Percentiles rank a stretch among this genome's conserved stretches.
Evolutionary conservation across 2,797 vertebrate species (phyloP).

Genomic region (Decapterus maruadsi): DNA sequence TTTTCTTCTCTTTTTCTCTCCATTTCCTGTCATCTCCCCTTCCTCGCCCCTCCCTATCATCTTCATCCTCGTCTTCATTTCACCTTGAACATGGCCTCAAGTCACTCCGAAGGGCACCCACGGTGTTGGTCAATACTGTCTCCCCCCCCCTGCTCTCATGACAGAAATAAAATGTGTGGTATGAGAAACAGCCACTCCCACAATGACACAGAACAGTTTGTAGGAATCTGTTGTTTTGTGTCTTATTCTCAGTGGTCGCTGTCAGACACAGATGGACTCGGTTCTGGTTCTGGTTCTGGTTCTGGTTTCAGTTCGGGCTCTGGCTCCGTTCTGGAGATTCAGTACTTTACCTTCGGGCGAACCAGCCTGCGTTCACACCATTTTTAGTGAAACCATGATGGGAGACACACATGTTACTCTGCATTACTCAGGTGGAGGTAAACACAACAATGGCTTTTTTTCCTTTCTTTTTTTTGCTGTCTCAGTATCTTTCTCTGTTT

Average conservation of each 20-base stretch:
- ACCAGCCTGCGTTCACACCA: no score
- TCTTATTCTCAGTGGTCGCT: not conserved
- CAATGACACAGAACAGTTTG: not conserved
- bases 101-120: constrained; percentile 52
- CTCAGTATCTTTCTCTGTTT: no score
- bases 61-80: constrained; percentile 52
- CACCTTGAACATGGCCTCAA: constrained; percentile 63
- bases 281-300: no score
- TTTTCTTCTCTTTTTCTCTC: constrained; percentile 49
- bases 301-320: no score
- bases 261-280: no score
- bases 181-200: constrained; percentile 21
- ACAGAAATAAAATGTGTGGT: constrained; percentile 23
- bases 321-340: no score
- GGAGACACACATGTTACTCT: no score
- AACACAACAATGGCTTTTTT: no score
- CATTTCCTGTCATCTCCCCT: constrained; percentile 61
- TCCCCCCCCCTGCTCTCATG: not conserved
- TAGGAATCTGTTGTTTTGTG: not conserved
- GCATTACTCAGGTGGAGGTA: no score
- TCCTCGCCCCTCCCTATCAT: constrained; percentile 44
- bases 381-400: no score
- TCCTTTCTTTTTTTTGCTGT: no score
- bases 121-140: constrained; percentile 45
- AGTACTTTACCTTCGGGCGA: no score